A percentile compares a stretch with the other conserved stretches of the same genome.
These are phyloP conservation scores for Nymphalis polychloros DNA, from an alignment of 2,888 invertebrate genomes.

Conservation along the genomic window DNA sequence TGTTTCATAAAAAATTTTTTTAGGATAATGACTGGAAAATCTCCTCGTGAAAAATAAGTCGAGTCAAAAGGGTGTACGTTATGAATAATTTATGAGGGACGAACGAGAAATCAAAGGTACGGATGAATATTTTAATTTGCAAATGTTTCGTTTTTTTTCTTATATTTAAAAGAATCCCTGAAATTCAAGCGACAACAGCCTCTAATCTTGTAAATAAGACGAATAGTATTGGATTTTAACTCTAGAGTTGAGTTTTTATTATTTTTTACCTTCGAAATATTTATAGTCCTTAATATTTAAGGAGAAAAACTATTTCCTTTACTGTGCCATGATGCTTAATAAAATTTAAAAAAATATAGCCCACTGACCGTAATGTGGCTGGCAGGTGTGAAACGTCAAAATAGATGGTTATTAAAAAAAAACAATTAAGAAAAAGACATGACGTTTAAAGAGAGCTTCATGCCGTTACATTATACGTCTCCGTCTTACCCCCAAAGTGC, in stretches of 20 bases:
- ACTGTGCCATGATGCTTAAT: no score
- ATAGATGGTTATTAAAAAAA: no score
- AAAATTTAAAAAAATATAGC: no score
- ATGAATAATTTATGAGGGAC: conserved; percentile 41
- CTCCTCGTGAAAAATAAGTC: conserved; percentile 33
- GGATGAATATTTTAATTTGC: conserved; percentile 41
- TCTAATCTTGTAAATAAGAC: not conserved
- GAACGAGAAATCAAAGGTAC: conserved; percentile 53
- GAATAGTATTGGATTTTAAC: not conserved
- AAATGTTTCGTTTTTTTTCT: conserved; percentile 33
- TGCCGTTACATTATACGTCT: no score
- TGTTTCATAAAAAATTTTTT: conserved; percentile 25
- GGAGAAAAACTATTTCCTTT: no score
- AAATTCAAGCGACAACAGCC: not conserved
- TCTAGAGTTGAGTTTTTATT: not conserved
- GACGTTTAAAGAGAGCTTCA: no score
- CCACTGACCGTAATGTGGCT: no score
- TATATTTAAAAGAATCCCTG: conserved; percentile 21
- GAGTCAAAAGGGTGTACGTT: conserved; percentile 36
- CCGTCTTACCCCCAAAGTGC: no score
- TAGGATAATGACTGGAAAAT: conserved; percentile 34
- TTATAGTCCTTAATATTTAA: not conserved
- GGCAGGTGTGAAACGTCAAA: no score
- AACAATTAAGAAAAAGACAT: no score
- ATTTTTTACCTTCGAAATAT: not conserved